Conservation (phyloP, 2,888 invertebrate species). For the Drosophila eohydei region DNA sequence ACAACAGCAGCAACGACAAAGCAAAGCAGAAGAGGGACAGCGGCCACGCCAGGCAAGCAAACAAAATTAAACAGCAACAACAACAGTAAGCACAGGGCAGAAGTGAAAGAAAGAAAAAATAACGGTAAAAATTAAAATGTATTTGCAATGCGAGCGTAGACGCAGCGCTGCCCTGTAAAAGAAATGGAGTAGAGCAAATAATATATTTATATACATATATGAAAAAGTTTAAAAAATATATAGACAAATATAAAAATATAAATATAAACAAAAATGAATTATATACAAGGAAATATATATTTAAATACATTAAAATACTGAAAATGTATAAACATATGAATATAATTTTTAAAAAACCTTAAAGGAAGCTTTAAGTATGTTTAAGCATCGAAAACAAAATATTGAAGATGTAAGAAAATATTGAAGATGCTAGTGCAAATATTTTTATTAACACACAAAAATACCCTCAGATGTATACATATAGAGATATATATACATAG, state of each 20-base stretch:
- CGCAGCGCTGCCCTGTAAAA: conserved; percentile 17
- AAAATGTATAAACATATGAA: no score
- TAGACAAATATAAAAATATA: neutral
- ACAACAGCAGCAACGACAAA: neutral
- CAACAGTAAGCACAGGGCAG: conserved; percentile 38
- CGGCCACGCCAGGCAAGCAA: conserved; percentile 61
- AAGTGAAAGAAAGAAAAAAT: conserved; percentile 8
- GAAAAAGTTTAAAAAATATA: neutral
- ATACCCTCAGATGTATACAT: neutral
- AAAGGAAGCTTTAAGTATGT: no score
- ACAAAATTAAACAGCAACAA: conserved; percentile 71
- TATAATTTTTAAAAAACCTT: no score
- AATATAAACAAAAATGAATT: no score
- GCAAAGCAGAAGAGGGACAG: conserved; percentile 6
- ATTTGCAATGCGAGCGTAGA: neutral
- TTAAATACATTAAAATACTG: no score
- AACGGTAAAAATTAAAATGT: conserved; percentile 25
- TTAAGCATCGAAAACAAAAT: no score
- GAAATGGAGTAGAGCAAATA: neutral
- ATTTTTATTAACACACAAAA: neutral
- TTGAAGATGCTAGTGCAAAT: neutral
- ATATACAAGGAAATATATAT: no score
- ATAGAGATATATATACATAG: neutral
- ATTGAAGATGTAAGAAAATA: no score
- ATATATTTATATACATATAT: neutral